phyloP scores from a whole-genome alignment of 2,888 invertebrate species.

The Apodemia mormo region DNA sequence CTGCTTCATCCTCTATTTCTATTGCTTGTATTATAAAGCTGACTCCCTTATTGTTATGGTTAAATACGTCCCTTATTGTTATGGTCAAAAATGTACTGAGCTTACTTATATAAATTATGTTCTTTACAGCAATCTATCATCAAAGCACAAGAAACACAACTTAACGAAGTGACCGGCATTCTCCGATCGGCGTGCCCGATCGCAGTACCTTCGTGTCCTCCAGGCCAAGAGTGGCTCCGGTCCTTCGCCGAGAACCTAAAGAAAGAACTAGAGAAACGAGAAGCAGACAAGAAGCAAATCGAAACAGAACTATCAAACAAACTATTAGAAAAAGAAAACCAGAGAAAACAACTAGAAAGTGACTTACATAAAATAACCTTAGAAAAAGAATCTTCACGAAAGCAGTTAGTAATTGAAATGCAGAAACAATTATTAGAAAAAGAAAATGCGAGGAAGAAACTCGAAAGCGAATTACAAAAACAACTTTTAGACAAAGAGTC shows the following conservation, averaged over 20 bases:
- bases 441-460: constrained; percentile 32
- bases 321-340: constrained; percentile 33
- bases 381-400: constrained; percentile 32
- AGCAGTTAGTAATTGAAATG: constrained; percentile 32
- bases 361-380: constrained; percentile 26
- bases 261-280: constrained; percentile 47
- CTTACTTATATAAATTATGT: background rate
- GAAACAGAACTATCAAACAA: constrained; percentile 29
- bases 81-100: too few species aligned
- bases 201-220: constrained; percentile 48
- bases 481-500: constrained; percentile 38
- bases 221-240: constrained; percentile 55
- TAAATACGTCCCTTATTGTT: too few species aligned
- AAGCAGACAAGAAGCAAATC: constrained; percentile 35
- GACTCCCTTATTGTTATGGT: too few species aligned
- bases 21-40: too few species aligned
- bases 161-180: constrained; percentile 77
- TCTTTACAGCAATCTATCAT: constrained; percentile 58
- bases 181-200: constrained; percentile 56
- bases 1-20: too few species aligned
- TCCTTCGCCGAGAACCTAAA: constrained; percentile 61
- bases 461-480: constrained; percentile 33
- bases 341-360: constrained; percentile 33
- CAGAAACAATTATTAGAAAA: constrained; percentile 33
- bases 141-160: constrained; percentile 83